These are phyloP conservation scores for Prenolepis imparis DNA, from an alignment of 2,888 invertebrate genomes.

Conservation along the genomic window DNA sequence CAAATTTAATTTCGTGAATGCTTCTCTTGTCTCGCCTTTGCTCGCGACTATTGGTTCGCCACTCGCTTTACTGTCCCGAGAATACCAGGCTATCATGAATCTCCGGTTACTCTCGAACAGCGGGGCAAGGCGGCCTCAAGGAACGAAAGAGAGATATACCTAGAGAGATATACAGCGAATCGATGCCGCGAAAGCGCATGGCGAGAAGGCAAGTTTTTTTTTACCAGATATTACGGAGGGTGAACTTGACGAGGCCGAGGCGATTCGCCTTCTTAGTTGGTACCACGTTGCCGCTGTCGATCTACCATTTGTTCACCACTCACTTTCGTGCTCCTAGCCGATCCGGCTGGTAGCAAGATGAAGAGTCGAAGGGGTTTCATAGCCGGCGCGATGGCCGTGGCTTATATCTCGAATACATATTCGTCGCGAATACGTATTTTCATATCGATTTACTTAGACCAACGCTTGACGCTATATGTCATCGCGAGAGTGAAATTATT, in stretches of 20 bases:
- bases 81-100: slow-evolving; percentile 75
- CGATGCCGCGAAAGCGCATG: neutral
- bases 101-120: neutral
- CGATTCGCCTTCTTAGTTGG: slow-evolving; percentile 67
- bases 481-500: neutral
- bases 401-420: neutral
- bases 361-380: slow-evolving; percentile 57
- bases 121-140: neutral
- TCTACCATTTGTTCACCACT: slow-evolving; percentile 81
- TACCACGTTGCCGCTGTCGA: slow-evolving; percentile 74
- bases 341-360: slow-evolving; percentile 67
- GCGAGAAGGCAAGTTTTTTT: neutral
- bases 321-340: slow-evolving; percentile 77
- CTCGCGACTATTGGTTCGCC: slow-evolving; percentile 79
- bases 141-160: neutral
- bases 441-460: neutral
- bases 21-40: slow-evolving; percentile 64
- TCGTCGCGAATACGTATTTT: neutral
- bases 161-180: neutral
- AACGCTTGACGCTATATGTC: neutral
- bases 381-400: neutral
- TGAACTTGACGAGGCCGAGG: slow-evolving; percentile 1
- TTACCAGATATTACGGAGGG: neutral
- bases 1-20: neutral
- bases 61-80: slow-evolving; percentile 80